These are phyloP conservation scores for Notoglanidium macrostoma DNA, from an alignment of 2,797 vertebrate genomes.

Conservation along the genomic window DNA sequence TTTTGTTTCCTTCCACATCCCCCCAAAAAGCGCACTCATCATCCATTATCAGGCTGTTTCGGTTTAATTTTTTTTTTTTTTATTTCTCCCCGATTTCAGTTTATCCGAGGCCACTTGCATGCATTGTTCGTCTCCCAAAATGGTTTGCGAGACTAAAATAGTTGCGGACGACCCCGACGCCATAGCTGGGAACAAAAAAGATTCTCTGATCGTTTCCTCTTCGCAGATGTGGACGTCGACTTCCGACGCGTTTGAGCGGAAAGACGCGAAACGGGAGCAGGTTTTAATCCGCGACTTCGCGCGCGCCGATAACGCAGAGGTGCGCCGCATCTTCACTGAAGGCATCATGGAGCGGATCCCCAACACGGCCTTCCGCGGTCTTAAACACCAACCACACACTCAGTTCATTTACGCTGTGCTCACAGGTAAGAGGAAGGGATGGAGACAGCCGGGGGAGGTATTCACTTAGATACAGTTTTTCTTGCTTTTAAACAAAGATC, in stretches of 20 bases:
- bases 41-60: background rate
- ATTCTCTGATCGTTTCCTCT: conserved; percentile 80
- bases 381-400: conserved; percentile 85
- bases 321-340: conserved; percentile 92
- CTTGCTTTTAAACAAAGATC: background rate
- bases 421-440: conserved; percentile 80
- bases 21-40: conserved; percentile 54
- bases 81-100: conserved; percentile 61
- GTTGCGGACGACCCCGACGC: conserved; percentile 92
- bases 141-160: conserved; percentile 99
- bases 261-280: conserved; percentile 72
- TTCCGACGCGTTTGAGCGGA: conserved; percentile 68
- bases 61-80: conserved; percentile 15
- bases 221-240: conserved; percentile 81
- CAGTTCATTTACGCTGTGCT: conserved; percentile 88
- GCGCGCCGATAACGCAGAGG: conserved; percentile 83
- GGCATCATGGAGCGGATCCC: conserved; percentile 96
- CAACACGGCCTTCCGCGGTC: conserved; percentile 90
- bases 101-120: conserved; percentile 82
- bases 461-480: background rate
- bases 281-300: conserved; percentile 91
- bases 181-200: conserved; percentile 88
- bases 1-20: conserved; percentile 68
- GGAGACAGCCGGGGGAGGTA: background rate
- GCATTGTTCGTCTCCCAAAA: conserved; percentile 94